Conservation (phyloP, 2,113 vertebrate genomes). For the Strix uralensis region DNA sequence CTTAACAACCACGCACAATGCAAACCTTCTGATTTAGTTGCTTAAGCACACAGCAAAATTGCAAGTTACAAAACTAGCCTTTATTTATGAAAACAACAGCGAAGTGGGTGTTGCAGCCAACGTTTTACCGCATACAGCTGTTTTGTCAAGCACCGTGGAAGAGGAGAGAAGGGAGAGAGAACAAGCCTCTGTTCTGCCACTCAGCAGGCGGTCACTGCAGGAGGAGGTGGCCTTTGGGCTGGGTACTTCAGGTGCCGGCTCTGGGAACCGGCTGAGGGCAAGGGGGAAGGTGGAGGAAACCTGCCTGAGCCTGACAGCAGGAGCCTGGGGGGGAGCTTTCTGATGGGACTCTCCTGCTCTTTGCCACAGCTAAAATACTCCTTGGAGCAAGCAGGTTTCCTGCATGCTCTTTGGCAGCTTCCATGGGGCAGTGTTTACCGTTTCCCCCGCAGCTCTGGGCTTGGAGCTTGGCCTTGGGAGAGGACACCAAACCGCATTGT, state of each 20-base stretch:
- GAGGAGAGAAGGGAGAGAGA: not conserved
- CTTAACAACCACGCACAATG: not conserved
- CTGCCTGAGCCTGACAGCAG: accelerated
- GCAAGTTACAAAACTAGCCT: not conserved
- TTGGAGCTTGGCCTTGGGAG: not conserved
- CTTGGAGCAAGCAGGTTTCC: not conserved
- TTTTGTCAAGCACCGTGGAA: not conserved
- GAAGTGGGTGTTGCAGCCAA: not conserved
- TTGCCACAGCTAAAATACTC: not conserved
- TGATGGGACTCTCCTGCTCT: not conserved
- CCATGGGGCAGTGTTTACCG: not conserved
- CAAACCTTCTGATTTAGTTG: not conserved
- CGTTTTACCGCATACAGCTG: not conserved
- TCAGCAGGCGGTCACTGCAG: accelerated
- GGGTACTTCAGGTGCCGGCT: not conserved
- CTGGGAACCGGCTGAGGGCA: not conserved
- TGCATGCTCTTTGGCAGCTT: not conserved
- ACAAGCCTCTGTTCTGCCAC: accelerated
- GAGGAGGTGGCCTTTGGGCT: not conserved
- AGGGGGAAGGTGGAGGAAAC: not conserved
- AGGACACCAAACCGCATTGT: not conserved
- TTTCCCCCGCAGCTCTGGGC: not conserved
- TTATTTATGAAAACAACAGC: not conserved
- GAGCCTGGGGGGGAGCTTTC: not conserved
- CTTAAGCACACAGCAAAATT: not conserved